A percentile compares a stretch with the other conserved stretches of the same genome.
Conservation (phyloP, 2,113 vertebrate species). For the Menura novaehollandiae region DNA sequence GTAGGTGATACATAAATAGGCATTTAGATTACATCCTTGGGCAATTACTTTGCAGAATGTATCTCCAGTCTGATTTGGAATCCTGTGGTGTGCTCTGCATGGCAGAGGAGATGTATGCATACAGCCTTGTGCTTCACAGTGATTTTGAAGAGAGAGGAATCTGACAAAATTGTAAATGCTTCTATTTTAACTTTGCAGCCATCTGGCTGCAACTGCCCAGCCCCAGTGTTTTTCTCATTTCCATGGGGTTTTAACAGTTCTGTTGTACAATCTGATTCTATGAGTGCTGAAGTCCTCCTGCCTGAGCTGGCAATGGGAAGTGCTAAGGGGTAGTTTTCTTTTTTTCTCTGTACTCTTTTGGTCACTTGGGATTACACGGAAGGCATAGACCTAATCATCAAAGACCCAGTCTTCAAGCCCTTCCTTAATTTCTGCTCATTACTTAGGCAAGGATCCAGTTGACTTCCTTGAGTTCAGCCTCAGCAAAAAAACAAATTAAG, state of each 20-base stretch:
- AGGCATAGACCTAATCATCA: conserved; percentile 23
- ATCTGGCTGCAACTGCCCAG: not conserved
- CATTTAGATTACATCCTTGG: not conserved
- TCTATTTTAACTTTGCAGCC: not conserved
- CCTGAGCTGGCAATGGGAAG: not conserved
- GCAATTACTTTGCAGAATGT: not conserved
- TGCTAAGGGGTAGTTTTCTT: not conserved
- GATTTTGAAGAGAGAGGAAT: not conserved
- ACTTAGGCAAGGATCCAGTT: conserved; percentile 26
- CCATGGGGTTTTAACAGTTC: not conserved
- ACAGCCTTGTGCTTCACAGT: not conserved
- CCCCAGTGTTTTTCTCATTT: not conserved
- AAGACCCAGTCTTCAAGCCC: conserved; percentile 1
- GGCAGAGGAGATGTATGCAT: not conserved
- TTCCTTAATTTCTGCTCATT: conserved; percentile 35
- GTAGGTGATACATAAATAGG: not conserved
- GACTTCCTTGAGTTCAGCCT: conserved; percentile 8
- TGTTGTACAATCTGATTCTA: not conserved
- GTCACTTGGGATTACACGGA: not conserved
- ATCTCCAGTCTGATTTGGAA: not conserved
- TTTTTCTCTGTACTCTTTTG: not conserved
- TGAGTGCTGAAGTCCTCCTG: not conserved
- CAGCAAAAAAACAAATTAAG: not conserved
- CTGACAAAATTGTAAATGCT: not conserved
- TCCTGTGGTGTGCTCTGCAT: not conserved